phyloP scores from a whole-genome alignment of 2,113 vertebrate species.

The Himantopus leucocephalus region DNA sequence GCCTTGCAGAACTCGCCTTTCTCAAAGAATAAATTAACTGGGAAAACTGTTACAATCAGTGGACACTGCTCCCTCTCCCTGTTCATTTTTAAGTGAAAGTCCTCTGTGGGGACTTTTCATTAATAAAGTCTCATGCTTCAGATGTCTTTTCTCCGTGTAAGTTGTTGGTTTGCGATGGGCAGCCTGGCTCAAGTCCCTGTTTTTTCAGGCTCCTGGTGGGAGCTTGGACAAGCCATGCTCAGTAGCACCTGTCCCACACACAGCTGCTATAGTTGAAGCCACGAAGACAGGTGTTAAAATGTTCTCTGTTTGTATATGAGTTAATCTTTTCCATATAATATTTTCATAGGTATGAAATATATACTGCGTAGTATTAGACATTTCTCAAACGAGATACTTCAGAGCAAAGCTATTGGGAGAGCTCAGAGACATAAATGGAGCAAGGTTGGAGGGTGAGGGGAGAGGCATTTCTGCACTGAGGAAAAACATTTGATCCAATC shows the following conservation, averaged over 20 bases:
- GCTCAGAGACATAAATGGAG: neutral
- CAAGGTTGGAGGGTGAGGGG: neutral
- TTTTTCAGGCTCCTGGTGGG: neutral
- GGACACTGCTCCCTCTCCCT: neutral
- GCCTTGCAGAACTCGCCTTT: neutral
- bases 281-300: neutral
- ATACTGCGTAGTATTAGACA: fast-evolving
- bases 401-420: neutral
- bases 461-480: neutral
- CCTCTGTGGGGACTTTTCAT: neutral
- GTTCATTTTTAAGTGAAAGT: neutral
- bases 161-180: neutral
- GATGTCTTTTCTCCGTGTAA: fast-evolving
- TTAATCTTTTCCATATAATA: neutral
- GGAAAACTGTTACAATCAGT: neutral
- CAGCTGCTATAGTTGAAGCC: neutral
- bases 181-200: neutral
- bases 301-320: neutral
- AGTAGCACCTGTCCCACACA: fast-evolving
- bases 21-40: neutral
- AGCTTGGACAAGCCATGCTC: neutral
- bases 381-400: neutral
- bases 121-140: neutral
- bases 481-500: neutral
- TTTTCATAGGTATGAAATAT: neutral